Conservation (phyloP, 2,113 vertebrate species). For the Colossoma macropomum region DNA sequence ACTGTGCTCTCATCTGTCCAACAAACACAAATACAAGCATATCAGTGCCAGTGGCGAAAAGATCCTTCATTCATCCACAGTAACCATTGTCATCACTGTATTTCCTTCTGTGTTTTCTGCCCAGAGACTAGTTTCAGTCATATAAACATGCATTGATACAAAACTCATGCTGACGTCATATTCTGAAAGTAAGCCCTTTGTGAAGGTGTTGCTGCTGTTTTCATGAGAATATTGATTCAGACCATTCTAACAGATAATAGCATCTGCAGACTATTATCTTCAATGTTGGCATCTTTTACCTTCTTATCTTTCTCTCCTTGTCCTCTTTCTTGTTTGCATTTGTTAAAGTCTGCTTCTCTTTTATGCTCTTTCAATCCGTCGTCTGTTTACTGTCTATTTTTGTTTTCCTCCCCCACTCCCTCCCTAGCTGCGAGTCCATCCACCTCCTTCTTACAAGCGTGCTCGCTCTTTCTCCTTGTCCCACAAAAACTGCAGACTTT, state of each 20-base stretch:
- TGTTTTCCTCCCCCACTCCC: conserved; percentile 20
- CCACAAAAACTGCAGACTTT: conserved; percentile 6
- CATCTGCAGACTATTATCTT: conserved; percentile 40
- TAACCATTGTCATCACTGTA: conserved; percentile 1
- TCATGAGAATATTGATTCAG: neutral
- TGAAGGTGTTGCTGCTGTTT: neutral
- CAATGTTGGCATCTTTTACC: conserved; percentile 37
- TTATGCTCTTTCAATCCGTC: conserved; percentile 3
- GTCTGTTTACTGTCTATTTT: conserved; percentile 11
- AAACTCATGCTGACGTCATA: neutral
- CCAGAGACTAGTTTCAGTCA: neutral
- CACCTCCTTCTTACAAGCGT: conserved; percentile 15
- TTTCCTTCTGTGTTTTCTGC: conserved; percentile 2
- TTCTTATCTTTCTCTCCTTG: conserved; percentile 47
- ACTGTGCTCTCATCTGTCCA: conserved; percentile 7
- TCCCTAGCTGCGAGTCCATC: neutral
- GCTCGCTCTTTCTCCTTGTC: conserved; percentile 15
- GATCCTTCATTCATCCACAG: neutral
- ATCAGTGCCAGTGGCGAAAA: conserved; percentile 21
- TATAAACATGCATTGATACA: neutral
- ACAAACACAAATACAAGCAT: conserved; percentile 17
- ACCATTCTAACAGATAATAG: neutral
- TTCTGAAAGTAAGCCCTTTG: neutral
- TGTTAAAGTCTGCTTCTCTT: conserved; percentile 44
- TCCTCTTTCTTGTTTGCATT: conserved; percentile 69